phyloP scores from a whole-genome alignment of 2,888 invertebrate species.

The Tipula confusa region DNA sequence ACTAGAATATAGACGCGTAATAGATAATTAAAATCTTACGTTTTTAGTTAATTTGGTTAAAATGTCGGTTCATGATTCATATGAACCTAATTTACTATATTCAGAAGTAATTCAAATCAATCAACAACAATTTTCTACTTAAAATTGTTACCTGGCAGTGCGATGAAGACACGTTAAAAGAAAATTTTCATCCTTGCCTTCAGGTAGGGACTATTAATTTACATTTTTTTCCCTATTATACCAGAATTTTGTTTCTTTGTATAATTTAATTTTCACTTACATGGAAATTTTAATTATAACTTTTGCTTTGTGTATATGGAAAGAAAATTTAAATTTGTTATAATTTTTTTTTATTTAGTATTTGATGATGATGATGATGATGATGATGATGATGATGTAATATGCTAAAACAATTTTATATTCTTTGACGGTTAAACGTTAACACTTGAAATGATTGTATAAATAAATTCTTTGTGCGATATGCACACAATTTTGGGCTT shows the following conservation, averaged over 20 bases:
- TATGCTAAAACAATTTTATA: neutral
- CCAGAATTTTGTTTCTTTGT: neutral
- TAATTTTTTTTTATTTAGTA: neutral
- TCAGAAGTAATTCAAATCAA: neutral
- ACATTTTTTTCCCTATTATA: neutral
- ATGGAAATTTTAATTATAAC: constrained; percentile 7
- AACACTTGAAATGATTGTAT: too few species aligned
- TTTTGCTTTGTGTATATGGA: neutral
- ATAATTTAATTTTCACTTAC: neutral
- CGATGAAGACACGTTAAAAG: neutral
- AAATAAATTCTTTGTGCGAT: too few species aligned
- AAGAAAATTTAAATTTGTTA: neutral
- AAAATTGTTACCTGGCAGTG: neutral
- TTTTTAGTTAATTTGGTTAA: neutral
- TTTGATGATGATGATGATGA: neutral
- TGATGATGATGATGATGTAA: neutral
- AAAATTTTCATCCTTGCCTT: neutral
- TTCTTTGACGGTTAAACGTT: too few species aligned
- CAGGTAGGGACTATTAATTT: neutral
- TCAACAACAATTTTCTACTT: neutral
- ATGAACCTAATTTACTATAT: neutral
- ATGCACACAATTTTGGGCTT: too few species aligned
- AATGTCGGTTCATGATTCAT: neutral
- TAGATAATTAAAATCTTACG: neutral
- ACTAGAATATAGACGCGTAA: neutral